A percentile compares a stretch with the other conserved stretches of the same genome.
Conservation (phyloP, 2,797 vertebrate genomes). For the Myotis findleyi region DNA sequence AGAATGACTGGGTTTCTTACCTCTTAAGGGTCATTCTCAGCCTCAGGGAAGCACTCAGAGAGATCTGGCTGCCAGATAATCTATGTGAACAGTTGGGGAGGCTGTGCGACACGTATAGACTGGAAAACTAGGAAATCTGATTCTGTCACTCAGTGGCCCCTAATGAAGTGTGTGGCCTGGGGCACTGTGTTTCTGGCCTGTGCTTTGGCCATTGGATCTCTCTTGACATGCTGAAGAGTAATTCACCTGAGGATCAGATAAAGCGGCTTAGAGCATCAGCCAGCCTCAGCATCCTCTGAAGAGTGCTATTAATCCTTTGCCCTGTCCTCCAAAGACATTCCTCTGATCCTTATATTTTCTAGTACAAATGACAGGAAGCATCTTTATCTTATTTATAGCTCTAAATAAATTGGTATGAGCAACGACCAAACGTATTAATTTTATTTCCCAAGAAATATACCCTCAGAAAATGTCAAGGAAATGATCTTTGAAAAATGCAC, state of each 20-base stretch:
- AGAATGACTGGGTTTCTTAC: neutral
- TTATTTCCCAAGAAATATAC: slow-evolving; percentile 74
- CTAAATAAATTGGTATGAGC: slow-evolving; percentile 72
- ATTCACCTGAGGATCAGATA: neutral
- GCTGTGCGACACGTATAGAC: neutral
- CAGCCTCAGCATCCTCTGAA: neutral
- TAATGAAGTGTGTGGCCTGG: neutral
- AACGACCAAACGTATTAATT: slow-evolving; percentile 72
- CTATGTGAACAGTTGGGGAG: neutral
- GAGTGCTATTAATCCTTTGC: slow-evolving; percentile 31
- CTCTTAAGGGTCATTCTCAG: neutral
- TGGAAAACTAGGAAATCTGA: neutral
- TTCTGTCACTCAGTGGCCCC: neutral
- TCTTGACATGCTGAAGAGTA: neutral
- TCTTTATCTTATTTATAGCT: slow-evolving; percentile 74
- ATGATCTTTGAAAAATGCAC: slow-evolving; percentile 79
- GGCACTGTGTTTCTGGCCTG: neutral
- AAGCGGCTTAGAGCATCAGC: neutral
- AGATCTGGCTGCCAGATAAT: neutral
- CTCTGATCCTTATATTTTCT: slow-evolving; percentile 61
- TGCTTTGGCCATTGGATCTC: neutral
- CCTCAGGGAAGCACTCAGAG: neutral
- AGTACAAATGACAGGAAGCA: slow-evolving; percentile 53
- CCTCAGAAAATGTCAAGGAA: slow-evolving; percentile 80
- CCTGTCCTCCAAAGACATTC: neutral